Conservation (phyloP, 2,113 vertebrate genomes). For the Etia nguti region DNA sequence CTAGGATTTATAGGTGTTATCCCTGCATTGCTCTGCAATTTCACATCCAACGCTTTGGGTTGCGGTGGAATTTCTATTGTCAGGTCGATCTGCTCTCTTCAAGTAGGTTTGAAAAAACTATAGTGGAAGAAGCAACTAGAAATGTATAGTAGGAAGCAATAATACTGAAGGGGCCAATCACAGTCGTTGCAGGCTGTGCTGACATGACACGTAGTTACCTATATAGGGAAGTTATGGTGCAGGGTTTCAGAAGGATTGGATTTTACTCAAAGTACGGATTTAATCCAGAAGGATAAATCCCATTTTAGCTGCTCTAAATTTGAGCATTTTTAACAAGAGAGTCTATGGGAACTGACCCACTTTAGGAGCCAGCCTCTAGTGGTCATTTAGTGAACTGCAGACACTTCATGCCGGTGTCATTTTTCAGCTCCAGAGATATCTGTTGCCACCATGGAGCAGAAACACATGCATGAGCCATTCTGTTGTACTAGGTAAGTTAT, state of each 20-base stretch:
- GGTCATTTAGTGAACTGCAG: background rate
- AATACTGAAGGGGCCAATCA: accelerated
- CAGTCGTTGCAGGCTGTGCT: accelerated
- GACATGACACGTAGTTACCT: background rate
- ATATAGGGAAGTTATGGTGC: background rate
- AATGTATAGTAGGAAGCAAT: background rate
- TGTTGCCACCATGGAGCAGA: background rate
- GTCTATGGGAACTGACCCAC: background rate
- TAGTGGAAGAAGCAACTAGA: background rate
- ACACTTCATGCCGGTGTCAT: background rate
- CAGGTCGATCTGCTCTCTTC: background rate
- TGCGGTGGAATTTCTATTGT: accelerated
- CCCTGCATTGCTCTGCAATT: background rate
- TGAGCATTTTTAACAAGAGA: background rate
- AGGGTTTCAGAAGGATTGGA: background rate
- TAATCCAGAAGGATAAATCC: background rate
- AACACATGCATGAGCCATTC: background rate
- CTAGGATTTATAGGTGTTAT: background rate
- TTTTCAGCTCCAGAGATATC: background rate
- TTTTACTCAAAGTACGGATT: background rate
- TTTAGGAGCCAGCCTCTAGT: background rate
- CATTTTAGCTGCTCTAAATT: background rate
- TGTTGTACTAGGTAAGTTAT: background rate
- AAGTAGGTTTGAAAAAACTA: background rate
- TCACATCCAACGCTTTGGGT: background rate